These are phyloP conservation scores for Lepas anatifera DNA, from an alignment of 2,888 invertebrate species.

Conservation along the genomic window DNA sequence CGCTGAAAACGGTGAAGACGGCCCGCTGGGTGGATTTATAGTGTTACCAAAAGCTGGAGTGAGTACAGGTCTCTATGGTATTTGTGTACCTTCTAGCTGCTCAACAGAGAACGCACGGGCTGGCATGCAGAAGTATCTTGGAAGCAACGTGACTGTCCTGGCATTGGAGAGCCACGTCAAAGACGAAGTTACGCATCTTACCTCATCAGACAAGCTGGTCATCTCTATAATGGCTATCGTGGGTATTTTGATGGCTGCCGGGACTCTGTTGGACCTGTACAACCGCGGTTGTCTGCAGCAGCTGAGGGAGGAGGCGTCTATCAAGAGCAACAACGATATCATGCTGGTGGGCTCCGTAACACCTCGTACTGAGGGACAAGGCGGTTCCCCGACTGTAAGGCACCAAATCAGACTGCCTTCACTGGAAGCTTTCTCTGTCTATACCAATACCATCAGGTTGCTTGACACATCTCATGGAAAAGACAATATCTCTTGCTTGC, in stretches of 20 bases:
- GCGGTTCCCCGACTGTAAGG: background rate
- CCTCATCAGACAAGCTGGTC: background rate
- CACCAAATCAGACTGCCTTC: background rate
- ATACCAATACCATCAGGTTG: constrained; percentile 46
- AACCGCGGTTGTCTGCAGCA: background rate
- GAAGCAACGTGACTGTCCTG: background rate
- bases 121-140: background rate
- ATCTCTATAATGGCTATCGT: background rate
- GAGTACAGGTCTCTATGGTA: background rate
- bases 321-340: background rate
- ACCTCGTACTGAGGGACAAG: background rate
- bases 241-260: background rate
- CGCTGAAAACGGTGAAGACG: no score
- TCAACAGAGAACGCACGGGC: background rate
- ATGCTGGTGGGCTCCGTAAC: background rate
- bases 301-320: background rate
- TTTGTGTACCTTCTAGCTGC: background rate
- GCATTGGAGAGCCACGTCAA: background rate
- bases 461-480: constrained; percentile 29
- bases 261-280: background rate
- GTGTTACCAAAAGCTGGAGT: background rate
- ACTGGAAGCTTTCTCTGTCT: constrained; percentile 53
- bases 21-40: background rate
- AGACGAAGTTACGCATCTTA: background rate
- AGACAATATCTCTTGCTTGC: constrained; percentile 18